A percentile compares a stretch with the other conserved stretches of the same genome.
Conservation (phyloP, 1,140 invertebrate genomes). For the Bombus difficillimus region DNA sequence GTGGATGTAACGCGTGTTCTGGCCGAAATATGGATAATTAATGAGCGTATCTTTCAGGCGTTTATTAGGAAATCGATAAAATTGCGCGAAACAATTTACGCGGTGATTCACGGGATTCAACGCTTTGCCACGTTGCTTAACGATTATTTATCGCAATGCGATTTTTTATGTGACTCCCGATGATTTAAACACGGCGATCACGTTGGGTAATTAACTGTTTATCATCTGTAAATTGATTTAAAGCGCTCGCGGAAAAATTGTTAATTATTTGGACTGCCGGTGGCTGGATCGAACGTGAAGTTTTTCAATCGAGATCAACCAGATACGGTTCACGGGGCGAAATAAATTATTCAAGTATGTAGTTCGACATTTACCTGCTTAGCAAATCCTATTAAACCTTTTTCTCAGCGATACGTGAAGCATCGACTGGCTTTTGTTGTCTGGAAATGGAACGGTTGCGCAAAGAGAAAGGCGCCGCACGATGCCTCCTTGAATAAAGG, state of each 20-base stretch:
- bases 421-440: conserved; percentile 53
- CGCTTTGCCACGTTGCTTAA: neutral
- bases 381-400: conserved; percentile 49
- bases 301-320: conserved; percentile 14
- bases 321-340: conserved; percentile 7
- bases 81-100: neutral
- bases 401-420: conserved; percentile 47
- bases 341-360: conserved; percentile 48
- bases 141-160: neutral
- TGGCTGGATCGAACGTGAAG: conserved; percentile 19
- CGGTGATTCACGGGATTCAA: no score
- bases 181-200: neutral
- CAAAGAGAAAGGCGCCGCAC: conserved; percentile 56
- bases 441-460: conserved; percentile 57
- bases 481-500: conserved; percentile 56
- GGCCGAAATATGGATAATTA: neutral
- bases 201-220: neutral
- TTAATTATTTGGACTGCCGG: conserved; percentile 19
- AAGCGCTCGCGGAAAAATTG: neutral
- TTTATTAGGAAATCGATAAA: neutral
- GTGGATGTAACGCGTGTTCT: neutral
- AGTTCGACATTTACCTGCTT: conserved; percentile 45
- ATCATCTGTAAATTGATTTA: neutral
- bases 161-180: neutral
- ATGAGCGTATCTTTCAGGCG: no score